phyloP scores from a whole-genome alignment of 2,113 vertebrate species.

The Macrotus californicus region DNA sequence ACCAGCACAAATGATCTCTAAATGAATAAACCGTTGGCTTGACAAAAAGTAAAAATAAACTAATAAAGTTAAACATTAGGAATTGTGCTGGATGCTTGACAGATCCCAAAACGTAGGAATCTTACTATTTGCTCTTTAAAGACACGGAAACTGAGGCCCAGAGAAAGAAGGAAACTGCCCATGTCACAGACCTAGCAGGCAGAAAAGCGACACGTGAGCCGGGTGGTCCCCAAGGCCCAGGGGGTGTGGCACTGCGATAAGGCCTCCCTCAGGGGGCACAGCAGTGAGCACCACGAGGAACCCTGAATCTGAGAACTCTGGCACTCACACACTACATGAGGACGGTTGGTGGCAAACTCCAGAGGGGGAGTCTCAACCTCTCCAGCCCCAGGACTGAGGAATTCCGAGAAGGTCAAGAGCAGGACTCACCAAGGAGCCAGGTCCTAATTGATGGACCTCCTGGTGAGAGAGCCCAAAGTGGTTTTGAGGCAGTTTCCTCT shows the following conservation, averaged over 20 bases:
- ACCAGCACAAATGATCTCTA: background rate
- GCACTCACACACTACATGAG: accelerated
- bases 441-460: background rate
- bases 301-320: background rate
- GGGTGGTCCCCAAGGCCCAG: background rate
- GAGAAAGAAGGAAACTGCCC: background rate
- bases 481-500: background rate
- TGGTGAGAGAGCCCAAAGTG: background rate
- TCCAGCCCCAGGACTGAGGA: background rate
- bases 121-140: background rate
- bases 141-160: background rate
- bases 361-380: background rate
- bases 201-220: background rate
- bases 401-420: background rate
- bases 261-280: background rate
- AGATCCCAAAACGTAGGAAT: background rate
- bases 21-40: background rate
- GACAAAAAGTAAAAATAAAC: background rate
- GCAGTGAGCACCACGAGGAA: background rate
- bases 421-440: background rate
- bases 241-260: accelerated
- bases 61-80: background rate
- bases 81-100: background rate
- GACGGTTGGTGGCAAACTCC: background rate
- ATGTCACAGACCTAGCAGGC: background rate